Percentiles rank a stretch among this genome's conserved stretches.
phyloP scores from a whole-genome alignment of 1,140 invertebrate species.

The Radopholus similis region DNA sequence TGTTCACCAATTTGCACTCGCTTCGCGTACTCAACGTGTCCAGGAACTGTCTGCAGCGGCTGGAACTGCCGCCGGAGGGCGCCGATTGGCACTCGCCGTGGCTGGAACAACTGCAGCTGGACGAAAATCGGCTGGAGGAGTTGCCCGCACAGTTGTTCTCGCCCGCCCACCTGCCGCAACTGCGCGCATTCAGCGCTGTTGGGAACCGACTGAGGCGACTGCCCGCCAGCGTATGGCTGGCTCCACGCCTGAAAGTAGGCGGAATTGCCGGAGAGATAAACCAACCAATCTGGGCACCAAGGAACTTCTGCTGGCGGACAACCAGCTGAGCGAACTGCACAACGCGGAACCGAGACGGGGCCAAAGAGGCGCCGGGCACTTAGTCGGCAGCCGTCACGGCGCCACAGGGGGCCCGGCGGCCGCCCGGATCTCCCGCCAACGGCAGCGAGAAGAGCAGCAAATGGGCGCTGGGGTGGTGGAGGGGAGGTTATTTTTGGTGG shows the following conservation, averaged over 20 bases:
- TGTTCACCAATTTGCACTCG: constrained; percentile 76
- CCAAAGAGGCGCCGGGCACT: constrained; percentile 8
- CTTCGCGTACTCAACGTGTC: constrained; percentile 60
- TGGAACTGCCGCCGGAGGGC: constrained; percentile 8
- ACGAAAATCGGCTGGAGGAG: constrained; percentile 37
- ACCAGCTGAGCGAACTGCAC: constrained; percentile 72
- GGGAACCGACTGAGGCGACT: constrained; percentile 85
- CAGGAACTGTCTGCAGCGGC: constrained; percentile 15
- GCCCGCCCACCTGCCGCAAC: constrained; percentile 72
- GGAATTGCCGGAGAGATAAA: too few relatives aligned
- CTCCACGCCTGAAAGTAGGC: constrained; percentile 78
- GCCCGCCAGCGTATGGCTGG: constrained; percentile 82
- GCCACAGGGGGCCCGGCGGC: neutral
- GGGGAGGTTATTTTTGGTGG: too few relatives aligned
- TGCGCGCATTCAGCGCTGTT: constrained; percentile 80
- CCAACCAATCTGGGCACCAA: too few relatives aligned
- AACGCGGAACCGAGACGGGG: neutral
- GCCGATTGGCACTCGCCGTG: constrained; percentile 64
- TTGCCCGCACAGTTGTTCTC: constrained; percentile 65
- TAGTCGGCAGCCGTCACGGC: neutral
- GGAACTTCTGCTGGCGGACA: constrained; percentile 84
- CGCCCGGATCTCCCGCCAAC: neutral
- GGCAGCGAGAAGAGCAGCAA: neutral
- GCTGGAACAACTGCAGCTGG: constrained; percentile 78
- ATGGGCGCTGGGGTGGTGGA: too few relatives aligned